Evolutionary conservation across 2,113 vertebrate species (phyloP).

Genomic region (Podarcis muralis): DNA sequence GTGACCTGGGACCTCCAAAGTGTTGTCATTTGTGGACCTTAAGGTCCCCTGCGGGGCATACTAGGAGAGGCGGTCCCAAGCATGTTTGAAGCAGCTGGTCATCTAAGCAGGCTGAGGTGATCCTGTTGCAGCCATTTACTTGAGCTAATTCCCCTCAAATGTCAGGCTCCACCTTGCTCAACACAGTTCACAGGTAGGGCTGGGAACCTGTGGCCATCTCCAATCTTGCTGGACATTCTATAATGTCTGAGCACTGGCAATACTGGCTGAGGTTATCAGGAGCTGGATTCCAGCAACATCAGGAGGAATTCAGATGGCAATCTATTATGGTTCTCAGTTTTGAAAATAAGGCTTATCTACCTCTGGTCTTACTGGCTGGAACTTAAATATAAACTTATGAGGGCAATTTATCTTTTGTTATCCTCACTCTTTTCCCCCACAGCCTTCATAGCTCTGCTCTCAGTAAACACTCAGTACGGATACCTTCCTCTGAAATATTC

Average conservation of each 20-base stretch:
- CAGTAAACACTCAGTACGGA: slow-evolving; percentile 36
- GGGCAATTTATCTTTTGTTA: slow-evolving; percentile 16
- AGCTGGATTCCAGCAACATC: background rate
- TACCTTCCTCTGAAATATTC: slow-evolving; percentile 39
- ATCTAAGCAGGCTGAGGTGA: background rate
- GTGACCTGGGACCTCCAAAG: too few relatives aligned
- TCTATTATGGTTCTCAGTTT: slow-evolving; percentile 12
- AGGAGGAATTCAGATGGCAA: background rate
- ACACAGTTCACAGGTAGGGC: background rate
- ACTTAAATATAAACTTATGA: slow-evolving; percentile 14
- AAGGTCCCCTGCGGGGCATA: too few relatives aligned
- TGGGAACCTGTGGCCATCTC: background rate
- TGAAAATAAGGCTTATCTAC: slow-evolving; percentile 24
- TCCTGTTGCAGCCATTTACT: background rate
- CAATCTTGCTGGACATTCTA: too few relatives aligned
- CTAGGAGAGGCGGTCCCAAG: too few relatives aligned
- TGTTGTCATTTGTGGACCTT: too few relatives aligned
- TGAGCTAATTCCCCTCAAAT: background rate
- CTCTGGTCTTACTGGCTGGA: slow-evolving; percentile 13
- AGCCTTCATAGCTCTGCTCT: background rate
- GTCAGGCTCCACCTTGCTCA: background rate
- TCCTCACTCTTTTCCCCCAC: background rate
- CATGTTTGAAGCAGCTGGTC: background rate
- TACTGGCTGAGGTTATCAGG: too few relatives aligned
- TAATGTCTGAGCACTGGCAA: too few relatives aligned